phyloP scores from a whole-genome alignment of 2,797 vertebrate species.

The Artibeus lituratus region DNA sequence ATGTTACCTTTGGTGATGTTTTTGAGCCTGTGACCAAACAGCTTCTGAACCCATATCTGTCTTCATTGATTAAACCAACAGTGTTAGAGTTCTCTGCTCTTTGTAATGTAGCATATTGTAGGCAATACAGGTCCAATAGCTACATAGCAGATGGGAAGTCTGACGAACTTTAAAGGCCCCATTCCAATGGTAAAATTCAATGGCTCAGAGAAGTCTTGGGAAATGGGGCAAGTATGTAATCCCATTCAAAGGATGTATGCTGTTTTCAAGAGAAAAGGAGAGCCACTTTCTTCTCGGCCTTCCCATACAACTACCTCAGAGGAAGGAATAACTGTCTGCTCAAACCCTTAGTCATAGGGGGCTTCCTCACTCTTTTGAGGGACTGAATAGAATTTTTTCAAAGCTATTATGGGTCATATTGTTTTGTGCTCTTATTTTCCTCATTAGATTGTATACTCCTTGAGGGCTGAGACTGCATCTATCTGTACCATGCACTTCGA shows the following conservation, averaged over 20 bases:
- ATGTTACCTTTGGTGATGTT: neutral
- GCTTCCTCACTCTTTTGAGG: neutral
- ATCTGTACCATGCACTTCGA: neutral
- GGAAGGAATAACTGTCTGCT: neutral
- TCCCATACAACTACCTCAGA: neutral
- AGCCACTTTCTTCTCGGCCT: neutral
- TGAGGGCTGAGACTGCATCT: neutral
- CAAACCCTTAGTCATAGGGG: neutral
- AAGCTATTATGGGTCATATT: neutral
- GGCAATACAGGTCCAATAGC: neutral
- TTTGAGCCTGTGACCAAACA: neutral
- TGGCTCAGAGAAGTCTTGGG: neutral
- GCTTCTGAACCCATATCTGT: neutral
- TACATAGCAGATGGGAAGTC: neutral
- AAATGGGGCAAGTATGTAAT: neutral
- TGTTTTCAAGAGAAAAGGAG: conserved; percentile 18
- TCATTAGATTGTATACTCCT: neutral
- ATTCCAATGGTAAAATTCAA: neutral
- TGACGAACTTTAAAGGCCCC: neutral
- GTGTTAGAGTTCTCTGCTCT: neutral
- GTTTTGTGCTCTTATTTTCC: conserved; percentile 7
- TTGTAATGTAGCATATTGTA: neutral
- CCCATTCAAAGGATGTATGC: neutral
- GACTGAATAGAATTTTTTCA: neutral
- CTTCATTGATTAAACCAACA: neutral